Conservation (phyloP, 2,888 invertebrate genomes). For the Yponomeuta sedellus region DNA sequence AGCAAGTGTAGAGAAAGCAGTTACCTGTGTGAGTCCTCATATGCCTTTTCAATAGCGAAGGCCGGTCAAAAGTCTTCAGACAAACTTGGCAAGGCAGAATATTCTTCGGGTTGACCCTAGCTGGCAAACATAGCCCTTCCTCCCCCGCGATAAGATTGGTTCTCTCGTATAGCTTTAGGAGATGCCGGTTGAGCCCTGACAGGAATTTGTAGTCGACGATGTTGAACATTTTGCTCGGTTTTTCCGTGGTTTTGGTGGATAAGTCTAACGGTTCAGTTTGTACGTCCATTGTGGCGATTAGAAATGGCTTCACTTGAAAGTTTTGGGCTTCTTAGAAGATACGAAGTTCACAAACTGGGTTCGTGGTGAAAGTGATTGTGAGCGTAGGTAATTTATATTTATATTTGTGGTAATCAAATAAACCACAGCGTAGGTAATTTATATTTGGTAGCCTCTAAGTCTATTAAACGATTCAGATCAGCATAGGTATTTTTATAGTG, state of each 20-base stretch:
- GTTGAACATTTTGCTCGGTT: constrained; percentile 39
- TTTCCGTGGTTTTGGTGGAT: constrained; percentile 40
- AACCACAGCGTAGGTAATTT: too few species aligned
- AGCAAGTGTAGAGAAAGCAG: background rate
- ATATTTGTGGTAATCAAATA: too few species aligned
- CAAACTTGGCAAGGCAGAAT: constrained; percentile 78
- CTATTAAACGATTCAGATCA: too few species aligned
- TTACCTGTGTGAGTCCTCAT: constrained; percentile 82
- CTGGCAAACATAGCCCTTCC: constrained; percentile 29
- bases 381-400: too few species aligned
- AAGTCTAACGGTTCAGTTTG: constrained; percentile 65
- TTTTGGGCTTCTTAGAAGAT: too few species aligned
- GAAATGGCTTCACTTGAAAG: background rate
- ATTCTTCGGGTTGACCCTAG: constrained; percentile 41
- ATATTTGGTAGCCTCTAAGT: too few species aligned
- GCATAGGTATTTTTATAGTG: too few species aligned
- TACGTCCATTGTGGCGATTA: constrained; percentile 36
- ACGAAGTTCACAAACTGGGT: too few species aligned
- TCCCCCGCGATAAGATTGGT: constrained; percentile 41
- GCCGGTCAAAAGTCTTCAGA: constrained; percentile 81
- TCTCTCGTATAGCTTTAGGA: constrained; percentile 60
- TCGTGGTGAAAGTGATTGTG: too few species aligned
- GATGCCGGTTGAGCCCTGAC: constrained; percentile 56
- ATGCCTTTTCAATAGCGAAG: constrained; percentile 80
- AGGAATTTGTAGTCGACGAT: constrained; percentile 60